Evolutionary conservation across 2,888 invertebrate genomes (phyloP).

Genomic region (Trissolcus brochymenae): DNA sequence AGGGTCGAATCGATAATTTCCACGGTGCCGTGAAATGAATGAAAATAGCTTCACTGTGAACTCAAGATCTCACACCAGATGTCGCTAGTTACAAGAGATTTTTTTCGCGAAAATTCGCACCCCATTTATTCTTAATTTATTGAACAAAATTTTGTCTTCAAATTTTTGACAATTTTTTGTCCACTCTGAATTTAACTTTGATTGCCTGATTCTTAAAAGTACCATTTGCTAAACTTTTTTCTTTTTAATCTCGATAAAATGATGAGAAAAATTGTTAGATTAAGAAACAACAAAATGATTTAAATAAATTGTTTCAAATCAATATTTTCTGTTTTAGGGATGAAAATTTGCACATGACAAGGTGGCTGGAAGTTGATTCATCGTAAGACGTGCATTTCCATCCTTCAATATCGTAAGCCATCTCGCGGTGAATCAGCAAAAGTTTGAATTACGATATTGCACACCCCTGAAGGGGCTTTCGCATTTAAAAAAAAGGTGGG

Average conservation of each 20-base stretch:
- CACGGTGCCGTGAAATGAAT: slow-evolving; percentile 24
- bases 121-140: too few species aligned
- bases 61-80: slow-evolving; percentile 20
- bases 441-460: slow-evolving; percentile 65
- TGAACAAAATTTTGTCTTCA: too few species aligned
- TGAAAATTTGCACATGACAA: not conserved
- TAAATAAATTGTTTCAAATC: too few species aligned
- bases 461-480: slow-evolving; percentile 66
- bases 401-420: slow-evolving; percentile 63
- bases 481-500: slow-evolving; percentile 66
- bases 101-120: not conserved
- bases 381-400: slow-evolving; percentile 21
- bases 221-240: too few species aligned
- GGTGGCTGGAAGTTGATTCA: slow-evolving; percentile 20
- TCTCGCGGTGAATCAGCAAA: slow-evolving; percentile 65
- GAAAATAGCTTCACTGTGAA: slow-evolving; percentile 33
- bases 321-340: not conserved
- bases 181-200: too few species aligned
- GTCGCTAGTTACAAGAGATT: slow-evolving; percentile 33
- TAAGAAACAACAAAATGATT: too few species aligned
- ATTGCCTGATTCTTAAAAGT: too few species aligned
- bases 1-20: slow-evolving; percentile 48
- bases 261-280: too few species aligned
- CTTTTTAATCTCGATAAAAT: too few species aligned
- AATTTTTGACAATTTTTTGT: too few species aligned